phyloP scores from a whole-genome alignment of 1,140 invertebrate species.

The Liolophura sinensis region DNA sequence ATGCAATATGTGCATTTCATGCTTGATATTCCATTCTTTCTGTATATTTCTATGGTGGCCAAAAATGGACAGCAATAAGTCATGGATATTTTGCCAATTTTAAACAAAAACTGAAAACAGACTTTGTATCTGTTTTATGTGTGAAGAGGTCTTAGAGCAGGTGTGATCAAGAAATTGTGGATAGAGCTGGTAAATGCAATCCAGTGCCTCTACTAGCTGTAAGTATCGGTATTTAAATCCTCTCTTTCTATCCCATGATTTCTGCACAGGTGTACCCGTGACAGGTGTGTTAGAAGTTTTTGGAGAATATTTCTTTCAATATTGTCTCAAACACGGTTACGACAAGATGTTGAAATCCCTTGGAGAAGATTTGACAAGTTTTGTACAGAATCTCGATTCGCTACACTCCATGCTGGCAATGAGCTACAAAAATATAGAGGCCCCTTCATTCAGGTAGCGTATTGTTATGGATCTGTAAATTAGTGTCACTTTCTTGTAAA shows the following conservation, averaged over 20 bases:
- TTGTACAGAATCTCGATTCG: slow-evolving; percentile 56
- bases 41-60: no score
- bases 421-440: slow-evolving; percentile 48
- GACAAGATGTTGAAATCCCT: slow-evolving; percentile 55
- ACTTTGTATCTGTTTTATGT: no score
- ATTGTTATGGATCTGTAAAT: no score
- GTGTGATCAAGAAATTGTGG: not conserved
- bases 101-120: no score
- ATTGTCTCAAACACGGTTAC: slow-evolving; percentile 51
- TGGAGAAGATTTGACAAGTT: slow-evolving; percentile 48
- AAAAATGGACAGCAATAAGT: no score
- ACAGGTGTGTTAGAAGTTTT: slow-evolving; percentile 51
- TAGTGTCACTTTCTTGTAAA: no score
- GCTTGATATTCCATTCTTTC: no score
- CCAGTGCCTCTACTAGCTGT: not conserved
- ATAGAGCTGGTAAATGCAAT: not conserved
- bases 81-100: no score
- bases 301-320: slow-evolving; percentile 54
- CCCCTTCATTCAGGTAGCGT: slow-evolving; percentile 54
- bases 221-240: not conserved
- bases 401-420: slow-evolving; percentile 51
- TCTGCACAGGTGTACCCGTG: slow-evolving; percentile 35
- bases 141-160: not conserved
- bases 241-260: not conserved
- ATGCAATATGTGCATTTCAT: no score